phyloP scores from a whole-genome alignment of 1,140 invertebrate species.

The Bombus sylvicola region DNA sequence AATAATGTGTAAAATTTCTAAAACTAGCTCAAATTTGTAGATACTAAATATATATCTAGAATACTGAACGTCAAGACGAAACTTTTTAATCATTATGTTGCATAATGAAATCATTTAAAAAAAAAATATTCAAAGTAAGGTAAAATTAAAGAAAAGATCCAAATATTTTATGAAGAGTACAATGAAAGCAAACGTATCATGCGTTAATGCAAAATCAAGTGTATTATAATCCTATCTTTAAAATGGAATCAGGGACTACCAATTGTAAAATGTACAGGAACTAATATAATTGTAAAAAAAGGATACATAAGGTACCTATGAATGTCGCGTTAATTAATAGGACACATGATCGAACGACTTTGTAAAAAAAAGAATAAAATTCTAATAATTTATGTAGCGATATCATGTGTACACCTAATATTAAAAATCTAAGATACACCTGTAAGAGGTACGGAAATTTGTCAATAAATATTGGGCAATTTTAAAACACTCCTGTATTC shows the following conservation, averaged over 20 bases:
- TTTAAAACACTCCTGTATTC: slow-evolving; percentile 36
- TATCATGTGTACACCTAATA: slow-evolving; percentile 32
- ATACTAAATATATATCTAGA: slow-evolving; percentile 30
- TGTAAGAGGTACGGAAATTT: slow-evolving; percentile 56
- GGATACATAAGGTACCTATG: not conserved
- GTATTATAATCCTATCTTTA: slow-evolving; percentile 56
- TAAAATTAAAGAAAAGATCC: slow-evolving; percentile 19
- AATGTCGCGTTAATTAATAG: slow-evolving; percentile 12
- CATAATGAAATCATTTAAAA: slow-evolving; percentile 1
- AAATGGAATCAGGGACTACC: slow-evolving; percentile 59
- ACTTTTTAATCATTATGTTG: slow-evolving; percentile 10
- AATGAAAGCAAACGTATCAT: slow-evolving; percentile 58
- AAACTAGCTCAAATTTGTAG: slow-evolving; percentile 58
- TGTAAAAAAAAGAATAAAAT: slow-evolving; percentile 49
- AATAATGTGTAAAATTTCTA: slow-evolving; percentile 15
- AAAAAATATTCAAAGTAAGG: slow-evolving; percentile 13
- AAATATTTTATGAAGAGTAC: slow-evolving; percentile 63
- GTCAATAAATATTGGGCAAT: slow-evolving; percentile 69
- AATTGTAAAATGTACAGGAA: slow-evolving; percentile 56
- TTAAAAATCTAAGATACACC: slow-evolving; percentile 29
- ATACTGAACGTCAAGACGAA: slow-evolving; percentile 6
- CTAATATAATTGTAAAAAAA: slow-evolving; percentile 54
- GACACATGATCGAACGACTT: slow-evolving; percentile 36
- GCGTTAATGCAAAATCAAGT: slow-evolving; percentile 38
- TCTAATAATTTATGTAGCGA: not conserved